These are phyloP conservation scores for Triplophysa bombifrons DNA, from an alignment of 2,797 vertebrate species.

Conservation along the genomic window DNA sequence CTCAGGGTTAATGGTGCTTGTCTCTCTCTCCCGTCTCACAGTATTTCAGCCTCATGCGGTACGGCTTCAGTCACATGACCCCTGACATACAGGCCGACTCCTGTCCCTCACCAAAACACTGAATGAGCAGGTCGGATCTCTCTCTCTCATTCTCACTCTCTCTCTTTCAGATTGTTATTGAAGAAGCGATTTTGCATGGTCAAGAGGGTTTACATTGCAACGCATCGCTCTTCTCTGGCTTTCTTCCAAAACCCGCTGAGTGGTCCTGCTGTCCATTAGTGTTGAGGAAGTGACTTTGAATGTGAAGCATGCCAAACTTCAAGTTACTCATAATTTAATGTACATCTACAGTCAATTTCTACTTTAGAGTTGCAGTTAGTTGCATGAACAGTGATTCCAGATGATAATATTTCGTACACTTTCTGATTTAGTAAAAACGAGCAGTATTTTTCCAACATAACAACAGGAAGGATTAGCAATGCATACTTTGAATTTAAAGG, in stretches of 20 bases:
- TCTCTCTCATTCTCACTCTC: slow-evolving; percentile 62
- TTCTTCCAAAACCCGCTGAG: not conserved
- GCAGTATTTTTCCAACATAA: not conserved
- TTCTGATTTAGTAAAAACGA: not conserved
- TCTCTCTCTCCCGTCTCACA: slow-evolving; percentile 42
- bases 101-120: slow-evolving; percentile 65
- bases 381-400: not conserved
- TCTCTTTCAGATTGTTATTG: not conserved
- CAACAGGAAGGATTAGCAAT: not conserved
- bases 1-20: slow-evolving; percentile 53
- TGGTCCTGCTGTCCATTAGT: not conserved
- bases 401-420: not conserved
- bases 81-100: slow-evolving; percentile 64
- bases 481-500: too few relatives aligned
- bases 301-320: not conserved
- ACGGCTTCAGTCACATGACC: slow-evolving; percentile 42
- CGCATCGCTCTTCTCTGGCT: not conserved
- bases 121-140: slow-evolving; percentile 62
- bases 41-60: slow-evolving; percentile 18
- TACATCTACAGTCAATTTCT: not conserved
- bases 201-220: not conserved
- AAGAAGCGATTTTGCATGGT: not conserved
- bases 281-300: not conserved
- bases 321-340: not conserved
- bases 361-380: not conserved